Percentiles rank a stretch among this genome's conserved stretches.
phyloP scores from a whole-genome alignment of 2,113 vertebrate genomes.

The Sylvicapra grimmia region DNA sequence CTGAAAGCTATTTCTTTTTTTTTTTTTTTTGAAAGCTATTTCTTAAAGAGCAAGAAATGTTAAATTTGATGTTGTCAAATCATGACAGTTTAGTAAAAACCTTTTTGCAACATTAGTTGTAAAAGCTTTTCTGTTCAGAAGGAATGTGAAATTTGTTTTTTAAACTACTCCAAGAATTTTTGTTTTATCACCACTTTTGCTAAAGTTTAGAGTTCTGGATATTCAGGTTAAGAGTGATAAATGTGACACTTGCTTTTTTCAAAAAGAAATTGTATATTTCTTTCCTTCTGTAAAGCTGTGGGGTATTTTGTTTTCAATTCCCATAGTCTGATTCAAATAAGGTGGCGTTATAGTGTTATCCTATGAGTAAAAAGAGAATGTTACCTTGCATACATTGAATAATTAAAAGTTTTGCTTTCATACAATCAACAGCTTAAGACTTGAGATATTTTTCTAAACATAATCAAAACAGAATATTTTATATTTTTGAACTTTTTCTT shows the following conservation, averaged over 20 bases:
- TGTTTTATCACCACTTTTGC: slow-evolving; percentile 63
- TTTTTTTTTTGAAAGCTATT: slow-evolving; percentile 72
- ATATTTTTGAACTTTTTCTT: neutral
- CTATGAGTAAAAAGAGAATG: slow-evolving; percentile 44
- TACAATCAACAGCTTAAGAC: neutral
- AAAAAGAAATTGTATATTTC: neutral
- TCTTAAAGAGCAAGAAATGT: slow-evolving; percentile 65
- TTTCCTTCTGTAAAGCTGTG: neutral
- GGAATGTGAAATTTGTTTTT: slow-evolving; percentile 66
- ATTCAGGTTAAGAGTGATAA: slow-evolving; percentile 59
- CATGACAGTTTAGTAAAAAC: slow-evolving; percentile 75
- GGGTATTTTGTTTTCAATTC: neutral
- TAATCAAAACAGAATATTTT: neutral
- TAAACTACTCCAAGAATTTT: slow-evolving; percentile 49
- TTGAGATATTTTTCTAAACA: neutral
- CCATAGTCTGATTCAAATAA: neutral
- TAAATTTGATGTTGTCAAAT: slow-evolving; percentile 77
- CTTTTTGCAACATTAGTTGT: slow-evolving; percentile 62
- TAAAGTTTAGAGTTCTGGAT: slow-evolving; percentile 38
- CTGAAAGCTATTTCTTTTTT: slow-evolving; percentile 72
- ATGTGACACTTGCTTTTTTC: neutral
- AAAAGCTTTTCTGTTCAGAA: slow-evolving; percentile 75
- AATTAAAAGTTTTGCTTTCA: slow-evolving; percentile 44
- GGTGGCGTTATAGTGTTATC: neutral
- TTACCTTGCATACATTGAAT: slow-evolving; percentile 20